A percentile compares a stretch with the other conserved stretches of the same genome.
Conservation (phyloP, 2,113 vertebrate genomes). For the Nanger granti region DNA sequence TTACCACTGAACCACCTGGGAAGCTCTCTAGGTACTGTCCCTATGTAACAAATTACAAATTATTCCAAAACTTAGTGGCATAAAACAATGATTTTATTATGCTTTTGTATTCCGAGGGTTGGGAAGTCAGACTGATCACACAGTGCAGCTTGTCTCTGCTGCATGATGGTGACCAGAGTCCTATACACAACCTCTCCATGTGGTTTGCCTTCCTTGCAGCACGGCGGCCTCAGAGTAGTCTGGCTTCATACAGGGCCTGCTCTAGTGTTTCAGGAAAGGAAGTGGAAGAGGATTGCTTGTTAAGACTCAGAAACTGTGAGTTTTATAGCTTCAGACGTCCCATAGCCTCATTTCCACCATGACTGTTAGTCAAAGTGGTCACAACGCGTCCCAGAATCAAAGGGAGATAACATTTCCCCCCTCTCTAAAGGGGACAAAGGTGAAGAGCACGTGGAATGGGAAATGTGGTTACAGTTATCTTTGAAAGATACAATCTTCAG, state of each 20-base stretch:
- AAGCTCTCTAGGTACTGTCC: neutral
- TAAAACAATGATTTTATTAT: neutral
- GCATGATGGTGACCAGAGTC: neutral
- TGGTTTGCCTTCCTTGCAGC: neutral
- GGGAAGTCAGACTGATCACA: neutral
- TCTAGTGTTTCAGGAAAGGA: neutral
- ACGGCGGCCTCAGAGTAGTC: no score
- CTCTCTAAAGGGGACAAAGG: neutral
- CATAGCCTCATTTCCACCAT: neutral
- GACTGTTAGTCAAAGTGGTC: neutral
- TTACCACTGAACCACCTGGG: neutral
- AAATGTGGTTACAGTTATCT: neutral
- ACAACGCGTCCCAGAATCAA: neutral
- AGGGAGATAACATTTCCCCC: neutral
- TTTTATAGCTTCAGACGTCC: neutral
- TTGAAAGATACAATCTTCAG: neutral
- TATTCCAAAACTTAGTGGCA: neutral
- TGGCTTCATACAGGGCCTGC: neutral
- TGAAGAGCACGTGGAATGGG: neutral
- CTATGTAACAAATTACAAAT: neutral
- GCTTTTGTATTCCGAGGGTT: neutral
- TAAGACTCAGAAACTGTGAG: neutral
- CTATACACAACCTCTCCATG: neutral
- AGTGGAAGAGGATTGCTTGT: neutral
- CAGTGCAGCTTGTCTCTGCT: neutral